Conservation (phyloP, 23 tunicate genomes). For the Diplosoma virens region DNA sequence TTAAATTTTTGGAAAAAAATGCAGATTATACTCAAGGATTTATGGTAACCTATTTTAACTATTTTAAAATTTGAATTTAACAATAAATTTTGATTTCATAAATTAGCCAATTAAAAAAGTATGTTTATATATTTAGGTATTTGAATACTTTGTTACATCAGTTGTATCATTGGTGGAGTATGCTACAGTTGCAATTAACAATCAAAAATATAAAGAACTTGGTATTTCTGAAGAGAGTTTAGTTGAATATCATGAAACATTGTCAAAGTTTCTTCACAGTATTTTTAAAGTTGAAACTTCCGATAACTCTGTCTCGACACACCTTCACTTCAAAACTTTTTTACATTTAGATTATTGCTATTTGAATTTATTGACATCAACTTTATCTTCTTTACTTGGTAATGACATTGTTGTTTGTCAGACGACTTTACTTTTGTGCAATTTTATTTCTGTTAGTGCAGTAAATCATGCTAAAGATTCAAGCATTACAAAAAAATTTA, state of each 20-base stretch:
- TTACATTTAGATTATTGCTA: background rate
- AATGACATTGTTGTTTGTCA: background rate
- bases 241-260: background rate
- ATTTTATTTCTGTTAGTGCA: background rate
- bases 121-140: background rate
- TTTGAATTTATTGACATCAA: background rate
- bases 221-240: conserved; percentile 11
- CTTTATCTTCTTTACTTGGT: background rate
- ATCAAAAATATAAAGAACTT: background rate
- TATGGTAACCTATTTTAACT: too few species aligned
- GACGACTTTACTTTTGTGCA: background rate
- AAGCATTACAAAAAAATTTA: too few species aligned
- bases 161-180: background rate
- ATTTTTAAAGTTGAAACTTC: background rate
- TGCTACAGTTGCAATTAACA: background rate
- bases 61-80: too few species aligned
- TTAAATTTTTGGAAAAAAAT: too few species aligned
- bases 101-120: too few species aligned
- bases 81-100: too few species aligned
- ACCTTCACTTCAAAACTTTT: background rate
- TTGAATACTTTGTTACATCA: background rate
- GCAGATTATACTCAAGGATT: too few species aligned
- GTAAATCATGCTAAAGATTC: background rate
- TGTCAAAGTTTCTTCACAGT: background rate
- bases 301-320: background rate